These are phyloP conservation scores for Sebastes baramenuke DNA, from an alignment of 2,797 vertebrate species.

Conservation along the genomic window DNA sequence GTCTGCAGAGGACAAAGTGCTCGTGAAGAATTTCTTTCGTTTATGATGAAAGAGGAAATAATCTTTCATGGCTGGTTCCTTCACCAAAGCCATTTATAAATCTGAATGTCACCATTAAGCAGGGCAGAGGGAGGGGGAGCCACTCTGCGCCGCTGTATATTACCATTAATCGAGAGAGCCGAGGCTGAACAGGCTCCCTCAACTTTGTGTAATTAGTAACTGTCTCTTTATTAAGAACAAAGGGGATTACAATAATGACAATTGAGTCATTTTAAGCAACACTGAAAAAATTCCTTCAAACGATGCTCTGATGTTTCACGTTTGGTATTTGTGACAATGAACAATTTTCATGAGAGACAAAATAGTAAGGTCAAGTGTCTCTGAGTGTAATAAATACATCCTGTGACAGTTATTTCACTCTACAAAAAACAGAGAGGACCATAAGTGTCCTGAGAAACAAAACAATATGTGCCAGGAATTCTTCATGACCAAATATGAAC, in stretches of 20 bases:
- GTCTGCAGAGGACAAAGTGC: slow-evolving; percentile 81
- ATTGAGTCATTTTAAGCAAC: slow-evolving; percentile 47
- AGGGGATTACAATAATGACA: slow-evolving; percentile 48
- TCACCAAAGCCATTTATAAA: slow-evolving; percentile 82
- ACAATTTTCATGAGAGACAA: slow-evolving; percentile 37
- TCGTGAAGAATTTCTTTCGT: slow-evolving; percentile 79
- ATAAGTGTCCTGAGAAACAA: slow-evolving; percentile 66
- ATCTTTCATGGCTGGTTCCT: slow-evolving; percentile 79
- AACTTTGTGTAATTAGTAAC: slow-evolving; percentile 74
- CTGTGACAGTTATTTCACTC: slow-evolving; percentile 49
- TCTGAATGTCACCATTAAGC: slow-evolving; percentile 77
- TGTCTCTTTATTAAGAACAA: slow-evolving; percentile 66
- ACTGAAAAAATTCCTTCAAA: slow-evolving; percentile 19
- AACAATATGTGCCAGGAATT: slow-evolving; percentile 51
- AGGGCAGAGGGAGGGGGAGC: slow-evolving; percentile 53
- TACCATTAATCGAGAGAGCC: slow-evolving; percentile 72
- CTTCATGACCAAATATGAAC: slow-evolving; percentile 79
- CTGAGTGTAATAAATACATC: slow-evolving; percentile 35
- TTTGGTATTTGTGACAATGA: slow-evolving; percentile 35
- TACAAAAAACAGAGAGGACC: slow-evolving; percentile 59
- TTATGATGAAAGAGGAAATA: slow-evolving; percentile 82
- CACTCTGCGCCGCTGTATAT: slow-evolving; percentile 56
- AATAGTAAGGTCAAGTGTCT: slow-evolving; percentile 44
- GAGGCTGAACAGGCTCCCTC: slow-evolving; percentile 62
- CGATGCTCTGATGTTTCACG: slow-evolving; percentile 42